Conservation (phyloP, 2,113 vertebrate genomes). For the Chelonoidis abingdonii region DNA sequence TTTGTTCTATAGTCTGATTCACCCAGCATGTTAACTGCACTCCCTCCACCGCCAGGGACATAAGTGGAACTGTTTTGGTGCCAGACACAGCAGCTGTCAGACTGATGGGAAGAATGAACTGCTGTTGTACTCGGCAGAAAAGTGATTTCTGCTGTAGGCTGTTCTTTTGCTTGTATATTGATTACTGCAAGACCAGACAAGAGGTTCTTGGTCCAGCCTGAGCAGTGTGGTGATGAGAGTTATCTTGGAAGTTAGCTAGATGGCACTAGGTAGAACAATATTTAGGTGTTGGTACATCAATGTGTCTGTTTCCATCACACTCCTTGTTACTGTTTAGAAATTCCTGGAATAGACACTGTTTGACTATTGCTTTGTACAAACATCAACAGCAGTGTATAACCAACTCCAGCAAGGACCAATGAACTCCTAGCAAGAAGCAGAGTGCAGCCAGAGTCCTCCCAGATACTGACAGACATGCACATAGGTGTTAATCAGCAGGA, state of each 20-base stretch:
- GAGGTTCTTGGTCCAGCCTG: fast-evolving
- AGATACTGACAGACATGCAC: background rate
- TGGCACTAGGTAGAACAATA: background rate
- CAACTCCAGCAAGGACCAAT: background rate
- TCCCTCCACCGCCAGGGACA: background rate
- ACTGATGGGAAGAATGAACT: background rate
- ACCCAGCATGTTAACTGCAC: background rate
- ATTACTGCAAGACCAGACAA: background rate
- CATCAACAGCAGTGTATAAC: background rate
- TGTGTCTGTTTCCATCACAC: background rate
- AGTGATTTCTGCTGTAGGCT: background rate
- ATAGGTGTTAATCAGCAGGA: background rate
- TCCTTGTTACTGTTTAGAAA: background rate
- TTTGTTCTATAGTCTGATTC: background rate
- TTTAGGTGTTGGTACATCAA: background rate
- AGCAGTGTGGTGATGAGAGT: background rate
- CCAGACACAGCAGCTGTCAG: constrained; percentile 15
- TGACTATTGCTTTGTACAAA: background rate
- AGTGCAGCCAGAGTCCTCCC: background rate
- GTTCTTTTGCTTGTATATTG: background rate
- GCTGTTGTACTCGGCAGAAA: background rate
- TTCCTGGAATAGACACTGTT: background rate
- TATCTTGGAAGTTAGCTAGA: background rate
- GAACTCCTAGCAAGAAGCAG: background rate
- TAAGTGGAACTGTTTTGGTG: background rate